Base-by-base conservation (phyloP, 2,797 vertebrate species). In the Gallirallus australis region DNA sequence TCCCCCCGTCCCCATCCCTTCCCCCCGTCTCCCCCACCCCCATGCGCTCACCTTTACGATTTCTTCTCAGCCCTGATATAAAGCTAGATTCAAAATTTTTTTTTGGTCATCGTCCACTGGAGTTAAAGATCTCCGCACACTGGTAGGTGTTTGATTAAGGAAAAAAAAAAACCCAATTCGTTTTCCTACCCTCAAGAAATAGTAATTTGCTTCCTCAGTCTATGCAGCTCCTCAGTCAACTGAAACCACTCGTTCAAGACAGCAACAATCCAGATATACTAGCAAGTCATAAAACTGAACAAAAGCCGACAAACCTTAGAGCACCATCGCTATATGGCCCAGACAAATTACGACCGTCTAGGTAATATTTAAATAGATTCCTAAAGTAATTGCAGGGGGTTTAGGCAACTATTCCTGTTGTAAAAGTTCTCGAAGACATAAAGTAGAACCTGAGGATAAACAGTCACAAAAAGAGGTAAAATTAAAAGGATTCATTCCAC, bases 241-340 rank as follows among this genome's bases (percentile, higher is more conserved):
- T 99, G 98, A 99, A 98, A 98, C 98, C 97, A 98, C 98, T 98
- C 97, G 98, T 98, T 98, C 98, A 98, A 98, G 98, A 98, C 98
- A 99, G 99, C 98, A 98, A 99, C 99, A 99, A 99, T 98, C 97
- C 98, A 99, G 99, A 99, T 99, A 98, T 98, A 99, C 98, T 98
- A 99, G 98, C 99, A 98, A 99, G 99, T 99, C 99, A 99, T 99
- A 99, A 99, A 99, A 99, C 98, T 98, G 98, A 98, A 99, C 99
- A 99, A 99, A 99, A 99, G 99, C 99, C 98, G 98, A 98, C 98
- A 98, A 98, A 98, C 98, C 98, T 98, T 98, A 98, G 97, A 98
- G 98, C 98, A 98, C 98, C 98, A 98, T 97, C 98, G 97, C 98
- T 98, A 97, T 98, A 98, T 98, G 98, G 98, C 98, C 98, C 97